Base-by-base conservation (phyloP, 2,797 vertebrate species). In the Adelosebastes latens region DNA sequence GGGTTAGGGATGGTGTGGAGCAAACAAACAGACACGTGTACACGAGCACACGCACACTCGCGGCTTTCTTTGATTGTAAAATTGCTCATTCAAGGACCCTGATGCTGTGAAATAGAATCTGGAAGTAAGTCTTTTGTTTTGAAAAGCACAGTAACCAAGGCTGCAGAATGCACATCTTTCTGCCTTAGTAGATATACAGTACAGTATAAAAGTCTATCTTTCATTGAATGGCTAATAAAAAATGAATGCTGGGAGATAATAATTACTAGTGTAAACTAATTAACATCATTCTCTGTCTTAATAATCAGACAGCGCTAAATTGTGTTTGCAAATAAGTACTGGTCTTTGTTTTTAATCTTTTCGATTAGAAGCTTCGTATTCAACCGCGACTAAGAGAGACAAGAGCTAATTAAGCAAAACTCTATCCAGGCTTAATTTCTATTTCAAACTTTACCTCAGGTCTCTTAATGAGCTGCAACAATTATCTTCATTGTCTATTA, bases 1-100 rank as follows among this genome's bases (percentile, higher is more conserved):
- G 77, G 68, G 81, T 91, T 89, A 84, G 66, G 20, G 70, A 84
- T 74, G 65, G 78, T 65, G 77, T 69, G 81, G 75, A 81, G 75
- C 79, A 89, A 90, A 89, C 77, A 85, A 72, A 90, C 25, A 81
- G 60, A 84, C 53, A 72, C 24, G 32, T 78, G 62, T 72, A 64
- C 65, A 59, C 4, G 16, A 67, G 67, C 49, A 36, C 59, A 68
- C 25, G 36, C 84, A 75, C 70, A 52, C 59, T 61, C 72, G 1
- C 5, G 2, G 36, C 71, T 75, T 65, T 77, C 68, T 77, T 34
- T 86, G 67, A 63, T 62, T 74, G 75, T 76, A 25, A 83, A 83
- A 77, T 56, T 53, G 42, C 39, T 83, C 72, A 75, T 82, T 83
- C 55, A 75, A 71, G 58, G 69, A 75, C 64, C 29, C 22, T 27